These are phyloP conservation scores for Drosophila mimica DNA, from an alignment of 2,888 invertebrate species.

Conservation along the genomic window DNA sequence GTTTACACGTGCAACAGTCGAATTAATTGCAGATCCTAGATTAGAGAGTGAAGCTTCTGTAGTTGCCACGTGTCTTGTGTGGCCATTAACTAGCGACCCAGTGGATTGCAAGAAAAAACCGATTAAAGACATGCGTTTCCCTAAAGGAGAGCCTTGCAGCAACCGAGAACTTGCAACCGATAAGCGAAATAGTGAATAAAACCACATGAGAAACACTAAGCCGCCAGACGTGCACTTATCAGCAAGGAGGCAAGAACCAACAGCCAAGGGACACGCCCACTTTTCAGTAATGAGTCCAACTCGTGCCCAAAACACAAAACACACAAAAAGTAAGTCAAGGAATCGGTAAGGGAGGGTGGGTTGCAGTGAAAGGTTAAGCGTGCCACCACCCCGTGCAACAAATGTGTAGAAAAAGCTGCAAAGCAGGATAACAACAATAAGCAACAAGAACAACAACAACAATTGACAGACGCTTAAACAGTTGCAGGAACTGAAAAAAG, in stretches of 20 bases:
- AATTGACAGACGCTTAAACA: slow-evolving; percentile 54
- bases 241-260: slow-evolving; percentile 52
- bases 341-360: neutral
- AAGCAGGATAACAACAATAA: slow-evolving; percentile 53
- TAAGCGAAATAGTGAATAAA: slow-evolving; percentile 25
- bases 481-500: slow-evolving; percentile 59
- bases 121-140: slow-evolving; percentile 20
- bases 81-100: slow-evolving; percentile 35
- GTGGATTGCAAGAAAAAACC: slow-evolving; percentile 39
- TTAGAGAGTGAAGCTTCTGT: neutral
- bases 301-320: slow-evolving; percentile 9
- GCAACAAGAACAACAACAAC: slow-evolving; percentile 33
- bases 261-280: slow-evolving; percentile 27
- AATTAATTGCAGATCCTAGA: slow-evolving; percentile 4
- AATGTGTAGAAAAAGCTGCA: slow-evolving; percentile 38
- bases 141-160: slow-evolving; percentile 10
- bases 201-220: slow-evolving; percentile 48
- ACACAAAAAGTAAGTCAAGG: slow-evolving; percentile 7
- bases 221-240: slow-evolving; percentile 70
- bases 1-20: slow-evolving; percentile 36
- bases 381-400: slow-evolving; percentile 47
- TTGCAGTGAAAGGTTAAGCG: slow-evolving; percentile 33
- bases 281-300: slow-evolving; percentile 46
- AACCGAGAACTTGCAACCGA: slow-evolving; percentile 51
- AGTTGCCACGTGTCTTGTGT: slow-evolving; percentile 22